Conservation (phyloP, 2,888 invertebrate species). For the Dicyrtomina minuta region DNA sequence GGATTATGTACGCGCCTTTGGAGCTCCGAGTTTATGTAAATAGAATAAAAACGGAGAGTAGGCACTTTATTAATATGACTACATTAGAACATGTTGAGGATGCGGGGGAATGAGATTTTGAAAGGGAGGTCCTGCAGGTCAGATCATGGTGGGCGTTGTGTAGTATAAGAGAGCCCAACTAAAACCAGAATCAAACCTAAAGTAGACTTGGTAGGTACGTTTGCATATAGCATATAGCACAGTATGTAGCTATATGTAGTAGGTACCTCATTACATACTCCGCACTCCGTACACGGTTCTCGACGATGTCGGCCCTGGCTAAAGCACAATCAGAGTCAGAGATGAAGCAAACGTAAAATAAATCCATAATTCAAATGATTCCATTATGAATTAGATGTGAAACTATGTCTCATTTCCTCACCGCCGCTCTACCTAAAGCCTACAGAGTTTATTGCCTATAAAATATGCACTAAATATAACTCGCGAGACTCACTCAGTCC, state of each 20-base stretch:
- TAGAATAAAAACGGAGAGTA: too few species aligned
- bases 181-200: too few species aligned
- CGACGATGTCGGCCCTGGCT: neutral
- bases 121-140: slow-evolving; percentile 11
- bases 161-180: neutral
- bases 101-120: slow-evolving; percentile 12
- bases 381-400: slow-evolving; percentile 32
- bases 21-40: too few species aligned
- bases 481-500: too few species aligned
- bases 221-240: too few species aligned
- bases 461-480: slow-evolving; percentile 25
- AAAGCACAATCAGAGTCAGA: too few species aligned
- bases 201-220: too few species aligned
- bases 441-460: slow-evolving; percentile 35
- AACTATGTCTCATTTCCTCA: slow-evolving; percentile 35
- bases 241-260: too few species aligned
- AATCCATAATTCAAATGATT: slow-evolving; percentile 34
- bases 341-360: slow-evolving; percentile 12
- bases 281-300: too few species aligned
- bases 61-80: too few species aligned
- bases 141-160: slow-evolving; percentile 19
- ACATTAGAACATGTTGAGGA: neutral
- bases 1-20: too few species aligned
- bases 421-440: neutral
- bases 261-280: too few species aligned